Evolutionary conservation across 2,797 vertebrate species (phyloP), one percentile per base, ranked within the genome.

Genomic region (Mionectes olivaceus): DNA sequence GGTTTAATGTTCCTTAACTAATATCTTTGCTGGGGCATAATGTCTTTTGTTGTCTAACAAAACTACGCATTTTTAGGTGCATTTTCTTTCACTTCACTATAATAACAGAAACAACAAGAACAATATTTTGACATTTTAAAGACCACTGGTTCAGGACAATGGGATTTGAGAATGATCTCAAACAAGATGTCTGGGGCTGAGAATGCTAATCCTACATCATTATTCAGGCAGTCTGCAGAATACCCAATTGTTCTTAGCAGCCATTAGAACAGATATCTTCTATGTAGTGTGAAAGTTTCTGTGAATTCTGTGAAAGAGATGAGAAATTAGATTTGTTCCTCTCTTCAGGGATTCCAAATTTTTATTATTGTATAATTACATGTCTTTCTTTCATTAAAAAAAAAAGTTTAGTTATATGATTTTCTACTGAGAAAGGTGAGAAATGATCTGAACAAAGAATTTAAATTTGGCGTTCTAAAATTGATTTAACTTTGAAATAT

Each of bases 1-100:
- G 43, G n/a, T 79, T 69, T 92, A 84, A 65, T 89, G 28, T 80
- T 89, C 53, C 68, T 87, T 77, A 83, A 44, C 44, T 76, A 80
- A 84, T 80, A 49, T 11, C 4, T 83, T 83, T 83, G 4, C 19
- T 49, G 18, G 13, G 22, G 81, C 7, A 43, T 37, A 44, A 79
- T 55, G 6, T 33, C 6, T 91, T 70, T 33, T 76, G 11, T 30
- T 75, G 19, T 53, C 33, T 82, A 63, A 37, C 19, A 83, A 78
- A 49, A 32, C 7, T 13, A 25, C 11, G 37, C 11, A 75, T 30
- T 70, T 73, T 73, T 84, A 79, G 7, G 11, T 78, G 28, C 5
- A 30, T 93, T 96, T 63, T 78, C 9, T 79, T 77, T 83, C 52
- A 37, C 13, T 70, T 57, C 52, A 53, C 16, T 47, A 28, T 78